These are phyloP conservation scores for Elysia chlorotica DNA, from an alignment of 1,140 invertebrate genomes.

Conservation along the genomic window DNA sequence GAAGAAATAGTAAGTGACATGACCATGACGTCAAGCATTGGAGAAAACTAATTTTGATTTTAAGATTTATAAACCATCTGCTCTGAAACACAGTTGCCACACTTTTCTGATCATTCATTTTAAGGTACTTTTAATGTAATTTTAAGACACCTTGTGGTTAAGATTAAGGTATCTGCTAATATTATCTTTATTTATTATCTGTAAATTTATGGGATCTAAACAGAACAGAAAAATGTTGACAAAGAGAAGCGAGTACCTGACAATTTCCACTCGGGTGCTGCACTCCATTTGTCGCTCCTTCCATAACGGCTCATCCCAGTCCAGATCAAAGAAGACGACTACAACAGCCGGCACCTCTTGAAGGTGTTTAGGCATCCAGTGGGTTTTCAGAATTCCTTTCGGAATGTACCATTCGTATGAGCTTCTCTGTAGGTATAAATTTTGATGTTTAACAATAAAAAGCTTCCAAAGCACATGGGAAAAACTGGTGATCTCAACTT, in stretches of 20 bases:
- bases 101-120: no score
- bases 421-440: constrained; percentile 67
- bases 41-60: no score
- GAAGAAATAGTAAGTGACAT: no score
- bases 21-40: no score
- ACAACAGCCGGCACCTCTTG: constrained; percentile 88
- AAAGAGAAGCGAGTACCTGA: constrained; percentile 68
- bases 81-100: no score
- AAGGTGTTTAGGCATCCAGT: constrained; percentile 95
- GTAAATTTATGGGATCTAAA: no score
- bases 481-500: not conserved
- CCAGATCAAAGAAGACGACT: constrained; percentile 93
- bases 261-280: constrained; percentile 83
- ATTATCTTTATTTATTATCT: no score
- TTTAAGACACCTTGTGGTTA: not conserved
- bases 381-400: constrained; percentile 92
- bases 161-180: no score
- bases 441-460: not conserved
- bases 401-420: constrained; percentile 96
- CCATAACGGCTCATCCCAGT: constrained; percentile 95
- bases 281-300: constrained; percentile 93
- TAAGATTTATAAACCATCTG: no score
- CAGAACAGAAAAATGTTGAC: no score
- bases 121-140: not conserved
- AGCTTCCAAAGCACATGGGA: not conserved